These are phyloP conservation scores for Epistrophe eligans DNA, from an alignment of 2,888 invertebrate species.

Conservation along the genomic window DNA sequence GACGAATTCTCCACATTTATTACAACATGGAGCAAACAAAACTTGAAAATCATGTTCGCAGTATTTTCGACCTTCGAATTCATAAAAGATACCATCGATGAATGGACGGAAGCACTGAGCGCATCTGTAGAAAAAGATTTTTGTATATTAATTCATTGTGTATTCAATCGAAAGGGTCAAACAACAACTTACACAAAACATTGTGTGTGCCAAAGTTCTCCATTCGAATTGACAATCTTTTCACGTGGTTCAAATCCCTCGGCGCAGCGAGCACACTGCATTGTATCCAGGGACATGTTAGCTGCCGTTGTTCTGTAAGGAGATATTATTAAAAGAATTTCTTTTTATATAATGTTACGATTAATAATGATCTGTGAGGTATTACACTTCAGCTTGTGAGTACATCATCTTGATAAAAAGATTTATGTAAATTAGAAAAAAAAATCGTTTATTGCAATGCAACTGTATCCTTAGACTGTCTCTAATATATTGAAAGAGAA, in stretches of 20 bases:
- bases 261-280: constrained; percentile 97
- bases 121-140: constrained; percentile 87
- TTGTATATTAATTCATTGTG: constrained; percentile 7
- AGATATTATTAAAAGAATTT: constrained; percentile 3
- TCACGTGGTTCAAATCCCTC: constrained; percentile 98
- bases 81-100: constrained; percentile 98
- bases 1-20: constrained; percentile 96
- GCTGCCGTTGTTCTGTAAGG: constrained; percentile 77
- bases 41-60: constrained; percentile 99
- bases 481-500: constrained; percentile 23
- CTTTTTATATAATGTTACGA: constrained; percentile 2
- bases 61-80: constrained; percentile 99
- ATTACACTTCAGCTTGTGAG: constrained; percentile 81
- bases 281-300: constrained; percentile 94
- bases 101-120: constrained; percentile 99
- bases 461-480: constrained; percentile 44
- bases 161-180: neutral
- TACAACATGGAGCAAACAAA: constrained; percentile 96
- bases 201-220: constrained; percentile 99
- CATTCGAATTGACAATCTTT: constrained; percentile 99
- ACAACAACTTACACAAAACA: constrained; percentile 96
- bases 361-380: constrained; percentile 40
- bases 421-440: constrained; percentile 23
- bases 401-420: constrained; percentile 80
- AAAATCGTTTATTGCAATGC: constrained; percentile 41